phyloP scores from a whole-genome alignment of 64 coral and sea anemone species.

The Stichodactyla helianthus region DNA sequence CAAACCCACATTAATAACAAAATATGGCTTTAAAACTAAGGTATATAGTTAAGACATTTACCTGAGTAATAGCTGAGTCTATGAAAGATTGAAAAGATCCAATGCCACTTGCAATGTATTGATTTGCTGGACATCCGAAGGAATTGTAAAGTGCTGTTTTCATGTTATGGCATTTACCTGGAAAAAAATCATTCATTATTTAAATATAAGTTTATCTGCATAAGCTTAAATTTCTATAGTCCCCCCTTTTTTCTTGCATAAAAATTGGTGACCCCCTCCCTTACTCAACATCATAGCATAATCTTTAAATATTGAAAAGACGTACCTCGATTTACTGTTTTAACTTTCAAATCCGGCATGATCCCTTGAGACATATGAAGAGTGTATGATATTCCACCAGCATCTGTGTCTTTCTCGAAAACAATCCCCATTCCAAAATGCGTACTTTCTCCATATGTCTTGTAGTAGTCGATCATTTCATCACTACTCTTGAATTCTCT shows the following conservation, averaged over 20 bases:
- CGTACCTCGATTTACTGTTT: constrained; percentile 17
- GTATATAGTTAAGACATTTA: neutral
- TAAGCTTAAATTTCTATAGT: too few species aligned
- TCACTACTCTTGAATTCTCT: constrained; percentile 51
- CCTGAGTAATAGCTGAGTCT: constrained; percentile 83
- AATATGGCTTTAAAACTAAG: too few species aligned
- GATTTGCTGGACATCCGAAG: constrained; percentile 26
- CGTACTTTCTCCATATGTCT: constrained; percentile 30
- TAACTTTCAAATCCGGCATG: constrained; percentile 36
- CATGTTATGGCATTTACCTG: neutral
- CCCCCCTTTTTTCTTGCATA: too few species aligned
- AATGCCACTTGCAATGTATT: constrained; percentile 41
- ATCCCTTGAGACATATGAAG: constrained; percentile 27
- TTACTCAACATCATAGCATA: too few species aligned
- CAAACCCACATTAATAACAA: too few species aligned
- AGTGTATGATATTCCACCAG: constrained; percentile 33
- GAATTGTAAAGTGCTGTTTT: constrained; percentile 10
- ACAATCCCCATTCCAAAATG: constrained; percentile 50
- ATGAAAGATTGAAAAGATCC: constrained; percentile 61
- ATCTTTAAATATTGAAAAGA: neutral
- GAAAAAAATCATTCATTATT: neutral
- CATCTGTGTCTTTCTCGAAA: constrained; percentile 50
- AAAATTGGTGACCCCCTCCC: too few species aligned
- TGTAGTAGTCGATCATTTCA: constrained; percentile 60
- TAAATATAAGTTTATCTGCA: too few species aligned